Evolutionary conservation across 2,888 invertebrate species (phyloP).

Genomic region (Cryptocephalus primarius): DNA sequence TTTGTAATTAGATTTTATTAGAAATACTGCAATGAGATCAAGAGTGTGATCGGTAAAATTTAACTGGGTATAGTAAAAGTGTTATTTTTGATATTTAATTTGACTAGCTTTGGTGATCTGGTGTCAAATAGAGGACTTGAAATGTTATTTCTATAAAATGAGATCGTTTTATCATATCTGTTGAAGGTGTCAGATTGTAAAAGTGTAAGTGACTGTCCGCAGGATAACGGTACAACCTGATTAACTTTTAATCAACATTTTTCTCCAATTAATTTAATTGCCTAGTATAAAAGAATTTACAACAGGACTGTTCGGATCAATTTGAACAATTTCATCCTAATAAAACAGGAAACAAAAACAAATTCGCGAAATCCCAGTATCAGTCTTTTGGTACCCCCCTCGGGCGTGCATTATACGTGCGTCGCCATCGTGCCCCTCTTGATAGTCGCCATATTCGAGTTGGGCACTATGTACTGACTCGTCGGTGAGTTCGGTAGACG

Average conservation of each 20-base stretch:
- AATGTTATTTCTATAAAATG: no score
- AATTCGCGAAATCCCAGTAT: conserved; percentile 1
- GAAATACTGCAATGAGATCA: no score
- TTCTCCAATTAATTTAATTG: conserved; percentile 35
- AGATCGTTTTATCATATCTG: no score
- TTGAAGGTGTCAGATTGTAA: background rate
- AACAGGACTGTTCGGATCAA: conserved; percentile 22
- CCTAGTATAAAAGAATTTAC: conserved; percentile 22
- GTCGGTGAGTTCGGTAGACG: conserved; percentile 39
- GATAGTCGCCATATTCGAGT: conserved; percentile 45
- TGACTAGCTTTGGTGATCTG: no score
- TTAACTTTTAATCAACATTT: conserved; percentile 35
- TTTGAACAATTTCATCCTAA: conserved; percentile 15
- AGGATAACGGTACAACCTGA: conserved; percentile 25
- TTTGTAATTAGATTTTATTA: no score
- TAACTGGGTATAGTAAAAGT: no score
- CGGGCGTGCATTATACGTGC: conserved; percentile 44
- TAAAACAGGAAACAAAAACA: conserved; percentile 6
- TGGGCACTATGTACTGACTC: conserved; percentile 46
- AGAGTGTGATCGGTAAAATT: no score
- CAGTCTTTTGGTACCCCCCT: no score
- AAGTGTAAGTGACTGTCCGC: conserved; percentile 7
- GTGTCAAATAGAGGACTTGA: no score
- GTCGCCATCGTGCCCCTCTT: conserved; percentile 55
- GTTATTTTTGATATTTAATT: no score